Conservation (phyloP, 2,113 vertebrate genomes). For the Pandion haliaetus region DNA sequence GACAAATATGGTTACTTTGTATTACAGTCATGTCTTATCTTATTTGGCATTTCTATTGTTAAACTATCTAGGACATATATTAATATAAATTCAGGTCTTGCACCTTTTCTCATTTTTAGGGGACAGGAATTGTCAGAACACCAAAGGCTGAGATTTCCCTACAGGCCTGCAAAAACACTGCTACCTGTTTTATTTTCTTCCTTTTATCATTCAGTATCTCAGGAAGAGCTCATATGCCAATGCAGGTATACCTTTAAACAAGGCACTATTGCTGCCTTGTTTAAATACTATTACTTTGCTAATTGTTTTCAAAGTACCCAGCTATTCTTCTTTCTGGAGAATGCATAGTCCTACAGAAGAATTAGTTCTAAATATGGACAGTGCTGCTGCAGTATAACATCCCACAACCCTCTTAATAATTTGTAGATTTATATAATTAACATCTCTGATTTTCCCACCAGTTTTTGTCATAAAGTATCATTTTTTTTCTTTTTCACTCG, state of each 20-base stretch:
- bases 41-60: not conserved
- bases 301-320: not conserved
- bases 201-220: conserved; percentile 25
- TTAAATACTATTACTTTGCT: not conserved
- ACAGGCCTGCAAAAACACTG: conserved; percentile 2
- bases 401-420: not conserved
- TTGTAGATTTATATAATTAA: not conserved
- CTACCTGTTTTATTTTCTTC: conserved; percentile 29
- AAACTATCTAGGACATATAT: not conserved
- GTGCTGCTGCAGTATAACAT: not conserved
- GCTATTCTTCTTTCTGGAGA: not conserved
- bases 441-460: not conserved
- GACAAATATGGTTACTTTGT: not conserved
- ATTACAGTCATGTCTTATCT: not conserved
- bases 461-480: not conserved
- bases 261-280: not conserved
- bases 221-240: not conserved
- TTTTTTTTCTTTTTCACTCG: not conserved
- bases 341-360: not conserved
- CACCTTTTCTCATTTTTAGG: conserved; percentile 14
- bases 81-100: not conserved
- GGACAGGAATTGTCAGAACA: not conserved
- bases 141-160: not conserved
- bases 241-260: conserved; percentile 25
- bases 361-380: not conserved